phyloP scores from a whole-genome alignment of 2,113 vertebrate genomes.

The Cynoglossus semilaevis region DNA sequence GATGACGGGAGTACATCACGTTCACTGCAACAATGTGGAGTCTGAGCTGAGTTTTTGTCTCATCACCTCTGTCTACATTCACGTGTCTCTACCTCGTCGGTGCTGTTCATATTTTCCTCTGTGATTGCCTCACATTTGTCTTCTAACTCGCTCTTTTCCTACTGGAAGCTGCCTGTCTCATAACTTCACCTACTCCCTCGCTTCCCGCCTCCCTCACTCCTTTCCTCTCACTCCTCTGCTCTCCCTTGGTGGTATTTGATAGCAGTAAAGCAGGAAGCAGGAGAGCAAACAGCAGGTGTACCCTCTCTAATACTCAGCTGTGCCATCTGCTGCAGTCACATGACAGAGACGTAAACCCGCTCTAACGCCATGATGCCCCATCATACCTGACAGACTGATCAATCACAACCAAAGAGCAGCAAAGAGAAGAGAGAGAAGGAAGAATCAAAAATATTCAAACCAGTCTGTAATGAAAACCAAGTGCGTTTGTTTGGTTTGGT shows the following conservation, averaged over 20 bases:
- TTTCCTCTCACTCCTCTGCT: conserved; percentile 38
- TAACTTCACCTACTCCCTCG: conserved; percentile 17
- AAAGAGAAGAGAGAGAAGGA: conserved; percentile 17
- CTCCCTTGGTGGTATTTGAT: conserved; percentile 78
- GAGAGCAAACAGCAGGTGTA: conserved; percentile 89
- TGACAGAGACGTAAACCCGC: conserved; percentile 82
- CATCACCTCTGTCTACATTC: conserved; percentile 25
- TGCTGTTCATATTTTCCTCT: conserved; percentile 36
- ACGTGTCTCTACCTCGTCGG: conserved; percentile 20
- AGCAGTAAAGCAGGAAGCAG: conserved; percentile 69
- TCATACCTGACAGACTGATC: conserved; percentile 95
- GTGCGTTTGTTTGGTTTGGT: conserved; percentile 8
- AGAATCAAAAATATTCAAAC: conserved; percentile 7
- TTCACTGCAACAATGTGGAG: conserved; percentile 9
- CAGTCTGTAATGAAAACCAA: conserved; percentile 4
- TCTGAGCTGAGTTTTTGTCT: conserved; percentile 1
- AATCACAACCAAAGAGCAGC: conserved; percentile 77
- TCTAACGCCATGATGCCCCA: conserved; percentile 85
- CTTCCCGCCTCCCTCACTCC: conserved; percentile 26
- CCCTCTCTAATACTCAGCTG: conserved; percentile 77
- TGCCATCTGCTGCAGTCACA: conserved; percentile 89
- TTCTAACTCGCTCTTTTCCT: conserved; percentile 1
- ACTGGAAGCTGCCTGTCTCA: conserved; percentile 11
- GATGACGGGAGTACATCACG: conserved; percentile 6
- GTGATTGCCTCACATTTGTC: conserved; percentile 23